Percentiles rank a stretch among this genome's conserved stretches.
phyloP scores from a whole-genome alignment of 2,888 invertebrate species.

The Bibio marci region DNA sequence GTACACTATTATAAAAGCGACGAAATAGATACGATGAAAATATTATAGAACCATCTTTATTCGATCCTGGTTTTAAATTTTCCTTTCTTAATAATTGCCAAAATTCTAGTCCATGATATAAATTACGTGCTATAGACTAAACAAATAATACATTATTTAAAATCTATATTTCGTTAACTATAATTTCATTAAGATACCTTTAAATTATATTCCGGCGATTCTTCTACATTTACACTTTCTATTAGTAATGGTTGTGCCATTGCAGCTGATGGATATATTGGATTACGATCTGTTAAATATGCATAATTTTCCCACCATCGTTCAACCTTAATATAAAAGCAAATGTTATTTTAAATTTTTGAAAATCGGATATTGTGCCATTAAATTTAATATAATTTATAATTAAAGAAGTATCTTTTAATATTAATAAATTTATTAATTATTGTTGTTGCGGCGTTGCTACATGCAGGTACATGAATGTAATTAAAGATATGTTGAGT shows the following conservation, averaged over 20 bases:
- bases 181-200: slow-evolving; percentile 11
- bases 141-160: background rate
- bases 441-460: too few species aligned
- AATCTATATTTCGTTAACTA: background rate
- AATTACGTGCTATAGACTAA: slow-evolving; percentile 6
- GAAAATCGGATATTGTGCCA: background rate
- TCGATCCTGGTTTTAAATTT: slow-evolving; percentile 23
- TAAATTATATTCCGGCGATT: slow-evolving; percentile 17
- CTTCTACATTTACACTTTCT: slow-evolving; percentile 18
- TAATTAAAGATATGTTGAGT: too few species aligned
- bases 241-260: slow-evolving; percentile 29
- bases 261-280: slow-evolving; percentile 32
- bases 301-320: slow-evolving; percentile 40
- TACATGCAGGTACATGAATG: too few species aligned
- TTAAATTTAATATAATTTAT: background rate
- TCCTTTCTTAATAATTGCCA: slow-evolving; percentile 32
- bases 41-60: slow-evolving; percentile 24
- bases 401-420: background rate
- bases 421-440: too few species aligned
- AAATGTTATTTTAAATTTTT: background rate
- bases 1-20: slow-evolving; percentile 32
- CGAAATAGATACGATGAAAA: slow-evolving; percentile 34
- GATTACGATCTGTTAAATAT: slow-evolving; percentile 32
- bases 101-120: slow-evolving; percentile 25
- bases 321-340: slow-evolving; percentile 18